A percentile compares a stretch with the other conserved stretches of the same genome.
phyloP scores from a whole-genome alignment of 2,888 invertebrate species.

The Bugulina stolonifera region DNA sequence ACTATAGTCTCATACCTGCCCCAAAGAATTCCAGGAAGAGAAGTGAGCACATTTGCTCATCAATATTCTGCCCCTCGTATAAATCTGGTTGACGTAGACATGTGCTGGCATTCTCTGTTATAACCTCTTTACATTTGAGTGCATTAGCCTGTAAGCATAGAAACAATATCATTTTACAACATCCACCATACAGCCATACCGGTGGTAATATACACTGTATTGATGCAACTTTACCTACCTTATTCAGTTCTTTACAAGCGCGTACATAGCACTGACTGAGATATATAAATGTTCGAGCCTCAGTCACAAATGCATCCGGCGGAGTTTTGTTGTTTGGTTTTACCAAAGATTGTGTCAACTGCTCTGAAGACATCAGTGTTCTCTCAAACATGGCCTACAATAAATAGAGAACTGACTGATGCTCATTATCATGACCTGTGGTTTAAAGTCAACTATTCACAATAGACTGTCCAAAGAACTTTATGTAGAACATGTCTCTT shows the following conservation, averaged over 20 bases:
- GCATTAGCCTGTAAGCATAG: constrained; percentile 29
- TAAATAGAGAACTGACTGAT: too few relatives aligned
- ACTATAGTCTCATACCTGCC: not conserved
- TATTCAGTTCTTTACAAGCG: not conserved
- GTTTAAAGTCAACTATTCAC: too few relatives aligned
- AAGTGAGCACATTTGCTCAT: not conserved
- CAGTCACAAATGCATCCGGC: not conserved
- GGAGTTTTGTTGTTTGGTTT: not conserved
- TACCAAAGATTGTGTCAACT: not conserved
- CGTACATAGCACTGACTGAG: constrained; percentile 11
- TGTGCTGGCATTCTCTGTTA: constrained; percentile 39
- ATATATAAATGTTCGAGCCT: not conserved
- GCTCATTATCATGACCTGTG: too few relatives aligned
- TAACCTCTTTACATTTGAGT: constrained; percentile 35
- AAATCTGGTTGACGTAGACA: constrained; percentile 42
- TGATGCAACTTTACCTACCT: not conserved
- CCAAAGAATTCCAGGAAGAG: not conserved
- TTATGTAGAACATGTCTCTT: not conserved
- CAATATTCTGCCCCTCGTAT: constrained; percentile 3
- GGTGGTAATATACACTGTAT: not conserved
- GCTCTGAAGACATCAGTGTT: constrained; percentile 16
- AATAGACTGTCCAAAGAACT: too few relatives aligned
- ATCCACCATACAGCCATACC: too few relatives aligned
- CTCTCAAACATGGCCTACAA: constrained; percentile 21
- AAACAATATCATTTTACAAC: too few relatives aligned